A percentile compares a stretch with the other conserved stretches of the same genome.
Conservation (phyloP, 2,888 invertebrate species). For the Autographa pulchrina region DNA sequence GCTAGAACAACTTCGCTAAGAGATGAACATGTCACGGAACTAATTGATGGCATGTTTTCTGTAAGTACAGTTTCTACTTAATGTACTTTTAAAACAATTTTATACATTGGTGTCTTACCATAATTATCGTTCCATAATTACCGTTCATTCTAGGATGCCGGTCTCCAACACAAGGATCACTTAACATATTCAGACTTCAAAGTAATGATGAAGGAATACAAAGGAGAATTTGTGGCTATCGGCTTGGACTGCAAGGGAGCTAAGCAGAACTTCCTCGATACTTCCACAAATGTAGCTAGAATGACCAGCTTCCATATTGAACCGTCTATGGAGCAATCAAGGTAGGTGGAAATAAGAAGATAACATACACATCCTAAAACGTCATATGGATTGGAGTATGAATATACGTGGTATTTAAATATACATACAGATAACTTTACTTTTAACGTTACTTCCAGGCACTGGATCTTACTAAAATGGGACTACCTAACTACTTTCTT, state of each 20-base stretch:
- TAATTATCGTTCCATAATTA: too few species aligned
- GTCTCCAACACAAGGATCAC: conserved; percentile 96
- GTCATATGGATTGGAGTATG: too few species aligned
- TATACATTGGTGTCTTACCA: too few species aligned
- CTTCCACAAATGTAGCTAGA: conserved; percentile 97
- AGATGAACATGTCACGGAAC: conserved; percentile 96
- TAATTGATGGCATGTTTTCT: conserved; percentile 98
- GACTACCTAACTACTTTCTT: conserved; percentile 96
- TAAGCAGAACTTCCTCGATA: conserved; percentile 98
- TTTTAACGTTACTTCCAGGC: conserved; percentile 77
- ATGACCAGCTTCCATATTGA: conserved; percentile 98
- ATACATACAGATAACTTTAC: background rate
- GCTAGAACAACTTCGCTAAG: conserved; percentile 97
- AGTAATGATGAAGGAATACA: conserved; percentile 98
- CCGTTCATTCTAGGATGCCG: conserved; percentile 91
- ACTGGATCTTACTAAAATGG: conserved; percentile 94
- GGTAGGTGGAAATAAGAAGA: conserved; percentile 64
- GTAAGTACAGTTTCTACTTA: conserved; percentile 83
- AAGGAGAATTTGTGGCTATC: conserved; percentile 98
- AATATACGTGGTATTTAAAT: too few species aligned
- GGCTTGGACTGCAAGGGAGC: conserved; percentile 98
- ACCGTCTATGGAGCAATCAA: conserved; percentile 92
- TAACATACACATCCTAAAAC: too few species aligned
- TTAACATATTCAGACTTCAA: conserved; percentile 97
- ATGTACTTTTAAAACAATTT: too few species aligned